Evolutionary conservation across 2,797 vertebrate species (phyloP).

Genomic region (Champsocephalus gunnari): DNA sequence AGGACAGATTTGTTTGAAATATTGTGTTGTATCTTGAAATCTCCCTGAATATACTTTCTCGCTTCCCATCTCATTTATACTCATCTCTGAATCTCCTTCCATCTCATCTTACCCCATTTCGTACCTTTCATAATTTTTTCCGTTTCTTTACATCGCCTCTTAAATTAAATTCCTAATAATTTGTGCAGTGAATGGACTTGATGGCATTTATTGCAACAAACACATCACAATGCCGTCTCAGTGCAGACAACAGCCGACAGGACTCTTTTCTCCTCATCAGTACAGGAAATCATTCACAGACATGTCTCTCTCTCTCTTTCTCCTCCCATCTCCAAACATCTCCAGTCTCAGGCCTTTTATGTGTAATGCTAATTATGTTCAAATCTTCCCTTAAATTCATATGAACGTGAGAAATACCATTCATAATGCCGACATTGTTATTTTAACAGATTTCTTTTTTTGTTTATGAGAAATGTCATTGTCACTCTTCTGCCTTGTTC

Average conservation of each 20-base stretch:
- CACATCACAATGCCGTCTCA: slow-evolving; percentile 58
- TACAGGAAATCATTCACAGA: slow-evolving; percentile 53
- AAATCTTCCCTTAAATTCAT: not conserved
- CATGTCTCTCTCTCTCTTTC: slow-evolving; percentile 29
- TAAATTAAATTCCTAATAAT: not conserved
- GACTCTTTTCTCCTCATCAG: slow-evolving; percentile 57
- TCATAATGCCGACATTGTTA: not conserved
- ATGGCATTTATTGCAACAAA: slow-evolving; percentile 44
- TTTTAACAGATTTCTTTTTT: not conserved
- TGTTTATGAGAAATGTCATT: not conserved
- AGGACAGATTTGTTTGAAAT: not conserved
- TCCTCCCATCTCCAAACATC: slow-evolving; percentile 26
- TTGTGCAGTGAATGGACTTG: slow-evolving; percentile 49
- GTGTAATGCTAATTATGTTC: not conserved
- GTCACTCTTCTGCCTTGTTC: too few relatives aligned
- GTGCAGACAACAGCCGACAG: slow-evolving; percentile 58
- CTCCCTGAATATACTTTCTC: not conserved
- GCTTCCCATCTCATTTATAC: slow-evolving; percentile 8
- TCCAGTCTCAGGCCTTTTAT: slow-evolving; percentile 25
- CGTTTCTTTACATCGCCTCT: slow-evolving; percentile 8
- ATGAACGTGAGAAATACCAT: not conserved
- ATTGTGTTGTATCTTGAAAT: slow-evolving; percentile 2
- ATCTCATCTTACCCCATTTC: not conserved
- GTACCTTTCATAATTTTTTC: slow-evolving; percentile 26
- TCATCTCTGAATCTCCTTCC: slow-evolving; percentile 12